Evolutionary conservation across 1,140 invertebrate species (phyloP), one percentile per base, ranked within the genome.

Genomic region (Halictus rubicundus): DNA sequence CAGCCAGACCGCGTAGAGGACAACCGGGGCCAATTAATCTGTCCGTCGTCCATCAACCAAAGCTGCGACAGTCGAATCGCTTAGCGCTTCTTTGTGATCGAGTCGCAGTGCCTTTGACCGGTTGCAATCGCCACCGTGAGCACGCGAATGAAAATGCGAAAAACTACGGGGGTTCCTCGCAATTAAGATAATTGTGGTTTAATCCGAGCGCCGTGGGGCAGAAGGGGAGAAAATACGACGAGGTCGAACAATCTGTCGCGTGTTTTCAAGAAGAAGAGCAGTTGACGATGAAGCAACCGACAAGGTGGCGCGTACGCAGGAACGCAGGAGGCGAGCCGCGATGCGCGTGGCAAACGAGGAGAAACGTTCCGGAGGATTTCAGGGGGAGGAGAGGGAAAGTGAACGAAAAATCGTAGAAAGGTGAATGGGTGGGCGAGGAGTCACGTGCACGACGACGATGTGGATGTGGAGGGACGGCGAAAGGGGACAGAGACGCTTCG

Each of bases 141-240:
- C 27, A 1, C 59, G 25, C 14, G 16, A 16, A 27, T 6, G 27
- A 37, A 63, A 37, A 63, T 14, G 16, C 27, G 60, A 63, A 27
- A 16, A 63, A 19, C 25, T 27, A 16, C 8, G n/a, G 54, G 54
- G 54, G 8, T 57, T 0, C 21, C 76, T 70, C 39, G 86, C 88
- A 92, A 92, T 92, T 90, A 91, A 90, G 88, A 89, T 92, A 91
- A 92, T 92, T 91, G 89, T 82, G 88, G 86, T 92, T 89, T 90
- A 88, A 90, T 89, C 88, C 88, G 63, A 71, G 63, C 64, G 76
- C 72, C 74, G 65, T 72, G 77, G 78, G 71, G 69, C 52, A 54
- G 27, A 57, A 66, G 68, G 77, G 74, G 49, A 74, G 81, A 78
- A 78, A 83, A 78, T 78, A 79, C 61, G 61, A 10, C 68, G 68